Percentiles rank a stretch among this genome's conserved stretches.
Evolutionary conservation across 2,797 vertebrate genomes (phyloP).

Genomic region (Ciconia nigra): DNA sequence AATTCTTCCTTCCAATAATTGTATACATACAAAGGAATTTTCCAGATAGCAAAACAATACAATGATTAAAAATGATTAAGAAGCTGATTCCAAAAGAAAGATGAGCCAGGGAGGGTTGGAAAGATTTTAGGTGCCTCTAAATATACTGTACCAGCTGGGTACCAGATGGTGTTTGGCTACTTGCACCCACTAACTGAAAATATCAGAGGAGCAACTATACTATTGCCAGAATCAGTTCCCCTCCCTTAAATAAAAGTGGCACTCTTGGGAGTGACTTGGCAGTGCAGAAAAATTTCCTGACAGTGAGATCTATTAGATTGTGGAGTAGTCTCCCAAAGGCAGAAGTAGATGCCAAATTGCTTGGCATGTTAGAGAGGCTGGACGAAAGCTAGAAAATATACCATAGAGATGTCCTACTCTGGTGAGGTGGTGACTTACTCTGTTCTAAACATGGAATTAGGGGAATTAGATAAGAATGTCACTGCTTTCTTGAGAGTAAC

Average conservation of each 20-base stretch:
- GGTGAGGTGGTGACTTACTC: background rate
- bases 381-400: background rate
- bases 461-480: background rate
- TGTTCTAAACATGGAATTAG: background rate
- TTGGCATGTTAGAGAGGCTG: slow-evolving; percentile 22
- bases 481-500: background rate
- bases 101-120: slow-evolving; percentile 62
- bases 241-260: slow-evolving; percentile 67
- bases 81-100: slow-evolving; percentile 64
- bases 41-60: slow-evolving; percentile 70
- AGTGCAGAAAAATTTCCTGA: slow-evolving; percentile 52
- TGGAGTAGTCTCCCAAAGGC: slow-evolving; percentile 51
- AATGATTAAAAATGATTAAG: slow-evolving; percentile 74
- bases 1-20: slow-evolving; percentile 73
- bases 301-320: slow-evolving; percentile 66
- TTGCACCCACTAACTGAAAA: slow-evolving; percentile 67
- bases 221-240: slow-evolving; percentile 61
- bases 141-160: slow-evolving; percentile 69
- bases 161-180: slow-evolving; percentile 73
- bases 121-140: slow-evolving; percentile 63
- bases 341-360: slow-evolving; percentile 49
- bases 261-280: slow-evolving; percentile 57
- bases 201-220: slow-evolving; percentile 37
- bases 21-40: slow-evolving; percentile 70
- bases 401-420: background rate